A percentile compares a stretch with the other conserved stretches of the same genome.
phyloP scores from a whole-genome alignment of 2,113 vertebrate species.

The Lasiurus borealis region DNA sequence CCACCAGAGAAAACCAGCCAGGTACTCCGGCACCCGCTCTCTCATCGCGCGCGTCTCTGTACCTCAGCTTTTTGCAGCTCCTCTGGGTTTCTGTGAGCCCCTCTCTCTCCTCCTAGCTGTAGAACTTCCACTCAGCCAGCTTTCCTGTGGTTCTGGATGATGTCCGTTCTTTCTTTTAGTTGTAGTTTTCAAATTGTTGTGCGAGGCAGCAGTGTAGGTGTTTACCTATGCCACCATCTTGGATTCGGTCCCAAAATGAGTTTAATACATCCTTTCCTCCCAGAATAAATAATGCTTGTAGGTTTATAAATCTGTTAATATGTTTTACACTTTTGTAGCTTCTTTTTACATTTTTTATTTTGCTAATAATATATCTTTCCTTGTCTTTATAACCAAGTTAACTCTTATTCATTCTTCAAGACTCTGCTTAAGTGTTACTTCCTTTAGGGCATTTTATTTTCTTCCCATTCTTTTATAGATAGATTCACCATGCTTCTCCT shows the following conservation, averaged over 20 bases:
- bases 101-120: too few relatives aligned
- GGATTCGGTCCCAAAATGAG: not conserved
- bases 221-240: too few relatives aligned
- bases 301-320: not conserved
- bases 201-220: too few relatives aligned
- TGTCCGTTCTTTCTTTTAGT: too few relatives aligned
- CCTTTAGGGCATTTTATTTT: not conserved
- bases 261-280: not conserved
- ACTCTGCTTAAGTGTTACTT: not conserved
- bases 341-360: conserved; percentile 23
- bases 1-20: too few relatives aligned
- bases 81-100: too few relatives aligned
- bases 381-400: not conserved
- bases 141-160: too few relatives aligned
- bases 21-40: too few relatives aligned
- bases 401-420: conserved; percentile 18
- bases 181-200: too few relatives aligned
- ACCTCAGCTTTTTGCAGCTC: too few relatives aligned
- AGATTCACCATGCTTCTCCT: not conserved
- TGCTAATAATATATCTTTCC: not conserved
- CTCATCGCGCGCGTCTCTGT: too few relatives aligned
- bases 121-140: too few relatives aligned
- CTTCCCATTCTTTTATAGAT: not conserved
- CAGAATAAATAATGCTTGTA: not conserved
- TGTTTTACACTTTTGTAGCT: not conserved